Percentiles rank a stretch among this genome's conserved stretches.
phyloP scores from a whole-genome alignment of 2,888 invertebrate genomes.

The Hydriomena furcata region DNA sequence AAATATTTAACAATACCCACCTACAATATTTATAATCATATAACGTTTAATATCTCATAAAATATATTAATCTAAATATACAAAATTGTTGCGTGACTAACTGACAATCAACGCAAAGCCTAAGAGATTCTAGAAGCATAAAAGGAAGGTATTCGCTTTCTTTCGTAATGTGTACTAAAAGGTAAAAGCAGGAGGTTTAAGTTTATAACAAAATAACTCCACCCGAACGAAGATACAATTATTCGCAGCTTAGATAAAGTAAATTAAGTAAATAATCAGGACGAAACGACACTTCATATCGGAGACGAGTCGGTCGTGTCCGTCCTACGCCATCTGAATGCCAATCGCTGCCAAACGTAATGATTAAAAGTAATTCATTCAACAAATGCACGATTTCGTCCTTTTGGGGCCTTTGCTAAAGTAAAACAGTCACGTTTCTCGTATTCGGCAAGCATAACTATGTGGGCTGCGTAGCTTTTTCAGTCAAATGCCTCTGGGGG shows the following conservation, averaged over 20 bases:
- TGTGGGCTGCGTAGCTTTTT: slow-evolving; percentile 39
- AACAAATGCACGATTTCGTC: slow-evolving; percentile 42
- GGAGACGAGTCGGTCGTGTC: slow-evolving; percentile 34
- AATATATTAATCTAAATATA: too few species aligned
- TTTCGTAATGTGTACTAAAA: too few species aligned
- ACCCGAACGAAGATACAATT: too few species aligned
- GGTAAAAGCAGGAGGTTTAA: too few species aligned
- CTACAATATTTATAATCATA: too few species aligned
- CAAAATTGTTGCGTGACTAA: too few species aligned
- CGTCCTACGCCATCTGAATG: slow-evolving; percentile 37
- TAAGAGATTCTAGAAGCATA: too few species aligned
- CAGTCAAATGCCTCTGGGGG: slow-evolving; percentile 38
- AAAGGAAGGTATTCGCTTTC: too few species aligned
- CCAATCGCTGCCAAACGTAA: slow-evolving; percentile 47
- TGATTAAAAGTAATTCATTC: slow-evolving; percentile 58
- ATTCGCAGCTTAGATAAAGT: not conserved
- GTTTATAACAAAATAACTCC: too few species aligned
- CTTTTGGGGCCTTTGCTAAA: slow-evolving; percentile 35
- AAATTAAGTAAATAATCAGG: slow-evolving; percentile 27
- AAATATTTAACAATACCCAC: too few species aligned
- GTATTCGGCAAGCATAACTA: slow-evolving; percentile 38
- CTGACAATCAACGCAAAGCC: too few species aligned
- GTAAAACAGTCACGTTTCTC: slow-evolving; percentile 53
- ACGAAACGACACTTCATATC: slow-evolving; percentile 36
- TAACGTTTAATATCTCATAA: too few species aligned